Evolutionary conservation across 2,888 invertebrate species (phyloP).

Genomic region (Orthonevra nobilis): DNA sequence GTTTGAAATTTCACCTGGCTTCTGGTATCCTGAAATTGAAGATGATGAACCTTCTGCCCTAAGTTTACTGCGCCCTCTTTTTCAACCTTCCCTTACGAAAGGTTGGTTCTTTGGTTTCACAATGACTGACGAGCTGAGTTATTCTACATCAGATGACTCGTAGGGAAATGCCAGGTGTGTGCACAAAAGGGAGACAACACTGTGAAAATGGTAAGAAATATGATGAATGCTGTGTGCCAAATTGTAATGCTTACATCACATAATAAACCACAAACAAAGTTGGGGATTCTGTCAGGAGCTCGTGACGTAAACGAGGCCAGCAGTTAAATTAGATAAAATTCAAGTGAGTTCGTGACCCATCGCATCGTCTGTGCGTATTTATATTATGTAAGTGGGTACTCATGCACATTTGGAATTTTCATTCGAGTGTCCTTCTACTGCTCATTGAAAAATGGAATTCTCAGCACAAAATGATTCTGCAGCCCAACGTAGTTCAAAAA

Average conservation of each 20-base stretch:
- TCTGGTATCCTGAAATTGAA: conserved; percentile 48
- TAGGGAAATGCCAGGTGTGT: conserved; percentile 64
- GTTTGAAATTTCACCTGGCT: conserved; percentile 67
- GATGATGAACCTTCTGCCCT: conserved; percentile 55
- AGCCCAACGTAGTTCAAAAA: too few relatives aligned
- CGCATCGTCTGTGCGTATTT: conserved; percentile 13
- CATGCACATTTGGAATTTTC: conserved; percentile 19
- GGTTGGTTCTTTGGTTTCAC: conserved; percentile 67
- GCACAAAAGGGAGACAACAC: conserved; percentile 20
- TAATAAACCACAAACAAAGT: conserved; percentile 35
- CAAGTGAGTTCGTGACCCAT: conserved; percentile 71
- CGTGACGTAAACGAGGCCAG: conserved; percentile 59
- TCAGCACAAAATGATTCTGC: conserved; percentile 25
- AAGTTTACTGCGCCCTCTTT: not conserved
- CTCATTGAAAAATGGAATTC: conserved; percentile 32
- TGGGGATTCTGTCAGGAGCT: not conserved
- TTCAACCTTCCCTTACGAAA: conserved; percentile 46
- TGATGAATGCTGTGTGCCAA: conserved; percentile 44
- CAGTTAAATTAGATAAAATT: conserved; percentile 68
- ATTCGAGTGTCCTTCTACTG: conserved; percentile 21
- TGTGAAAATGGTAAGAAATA: conserved; percentile 32
- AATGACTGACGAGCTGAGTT: conserved; percentile 61
- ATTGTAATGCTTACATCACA: conserved; percentile 12
- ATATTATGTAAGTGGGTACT: conserved; percentile 21
- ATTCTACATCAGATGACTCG: conserved; percentile 54